A percentile compares a stretch with the other conserved stretches of the same genome.
Evolutionary conservation across 2,888 invertebrate genomes (phyloP).

Genomic region (Sesia bembeciformis): DNA sequence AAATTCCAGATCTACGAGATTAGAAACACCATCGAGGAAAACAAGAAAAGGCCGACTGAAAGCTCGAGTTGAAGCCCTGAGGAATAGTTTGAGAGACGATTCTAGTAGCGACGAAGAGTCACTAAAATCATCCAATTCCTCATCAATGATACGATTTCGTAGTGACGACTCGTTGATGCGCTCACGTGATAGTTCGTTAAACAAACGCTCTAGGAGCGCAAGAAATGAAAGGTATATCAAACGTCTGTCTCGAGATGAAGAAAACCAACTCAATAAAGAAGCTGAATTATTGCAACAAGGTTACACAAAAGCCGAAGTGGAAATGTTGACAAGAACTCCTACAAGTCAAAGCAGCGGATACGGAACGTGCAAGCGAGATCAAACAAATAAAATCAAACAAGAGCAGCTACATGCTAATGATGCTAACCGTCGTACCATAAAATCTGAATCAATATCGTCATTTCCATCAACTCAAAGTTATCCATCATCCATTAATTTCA

Average conservation of each 20-base stretch:
- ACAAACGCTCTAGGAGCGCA: constrained; percentile 80
- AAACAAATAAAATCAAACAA: constrained; percentile 57
- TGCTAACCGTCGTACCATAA: constrained; percentile 44
- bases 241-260: constrained; percentile 82
- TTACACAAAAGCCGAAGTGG: constrained; percentile 68
- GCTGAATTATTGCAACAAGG: constrained; percentile 66
- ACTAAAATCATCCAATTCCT: constrained; percentile 77
- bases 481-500: constrained; percentile 70
- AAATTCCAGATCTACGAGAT: constrained; percentile 47
- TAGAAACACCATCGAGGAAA: constrained; percentile 70
- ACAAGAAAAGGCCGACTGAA: constrained; percentile 76
- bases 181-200: constrained; percentile 73
- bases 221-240: constrained; percentile 87
- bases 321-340: constrained; percentile 68
- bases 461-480: constrained; percentile 70
- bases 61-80: constrained; percentile 79
- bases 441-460: constrained; percentile 68
- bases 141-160: constrained; percentile 78
- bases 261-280: constrained; percentile 72
- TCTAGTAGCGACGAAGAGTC: constrained; percentile 85
- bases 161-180: constrained; percentile 81
- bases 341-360: constrained; percentile 68
- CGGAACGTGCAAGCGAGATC: constrained; percentile 62
- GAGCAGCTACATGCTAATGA: constrained; percentile 46
- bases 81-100: constrained; percentile 76